Base-by-base conservation (phyloP, 2,888 invertebrate species). In the Luperina nickerlii region DNA sequence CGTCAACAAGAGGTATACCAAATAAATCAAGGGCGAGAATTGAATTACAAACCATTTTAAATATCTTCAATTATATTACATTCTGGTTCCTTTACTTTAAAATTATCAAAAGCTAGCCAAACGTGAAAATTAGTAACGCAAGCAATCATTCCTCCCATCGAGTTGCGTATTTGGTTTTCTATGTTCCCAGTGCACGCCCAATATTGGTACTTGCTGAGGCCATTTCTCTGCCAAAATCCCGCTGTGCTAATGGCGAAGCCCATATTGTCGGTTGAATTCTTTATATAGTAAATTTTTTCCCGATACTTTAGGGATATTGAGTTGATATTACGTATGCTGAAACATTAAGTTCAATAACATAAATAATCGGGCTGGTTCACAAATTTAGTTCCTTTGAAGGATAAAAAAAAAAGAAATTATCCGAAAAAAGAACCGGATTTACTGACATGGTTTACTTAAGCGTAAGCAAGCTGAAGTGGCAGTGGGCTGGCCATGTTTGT, bases 201-300 rank as follows among this genome's bases (percentile, higher is more conserved):
- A 81, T 91, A 93, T 51, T 94, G 92, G 0, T 62, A 45, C 0
- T 84, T 67, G 0, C 79, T 88, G 0, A 81, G 20, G 0, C 93
- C 92, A 0, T 45, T 78, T 18, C 70, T 88, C 83, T 95, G 95
- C 95, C 95, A 95, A 15, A 81, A 81, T 0, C 92, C 93, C 0
- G 92, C 92, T 0, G 95, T 94, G 86, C 94, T 95, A 0, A 96
- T 94, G 0, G 93, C 96, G 72, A 95, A 96, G 5, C 90, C 88
- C 15, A 91, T 73, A 1, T 78, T 86, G 66, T 96, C 95, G 0
- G 89, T 88, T 11, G 78, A 77, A 68, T 92, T 93, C 48, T 86
- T 83, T 57, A 95, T 87, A 80, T 95, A 95, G 63, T 88, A 86
- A 0, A 79, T 38, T 54, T 79, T 82, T 0, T 92, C 88, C 1